Evolutionary conservation across 2,797 vertebrate species (phyloP), one percentile per base, ranked within the genome.

Genomic region (Neoniphon sammara): DNA sequence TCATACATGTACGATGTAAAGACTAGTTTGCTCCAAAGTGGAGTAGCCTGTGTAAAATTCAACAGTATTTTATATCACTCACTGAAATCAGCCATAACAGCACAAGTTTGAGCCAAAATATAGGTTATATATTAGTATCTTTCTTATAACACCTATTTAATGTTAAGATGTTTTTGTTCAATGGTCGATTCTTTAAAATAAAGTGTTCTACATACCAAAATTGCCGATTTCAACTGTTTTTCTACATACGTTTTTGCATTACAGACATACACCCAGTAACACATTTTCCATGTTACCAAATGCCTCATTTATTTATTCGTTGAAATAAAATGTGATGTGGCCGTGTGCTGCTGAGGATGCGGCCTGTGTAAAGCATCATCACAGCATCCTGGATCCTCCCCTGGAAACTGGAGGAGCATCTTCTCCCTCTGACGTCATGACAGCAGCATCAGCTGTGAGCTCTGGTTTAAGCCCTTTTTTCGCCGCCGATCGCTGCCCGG

Each of bases 361-460:
- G 2, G 47, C 18, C 47, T 53, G 50, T 46, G 44, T 5, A 6
- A 46, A 46, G 44, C 44, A 46, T 5, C 44, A 17, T 15, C 44
- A 15, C 82, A 83, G 82, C 25, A 56, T 56, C 25, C 54, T 7
- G 47, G 34, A 27, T 70, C 78, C 80, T 69, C 69, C 47, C 52
- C 68, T 74, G 84, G 61, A 78, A 77, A 66, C 87, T 74, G 81
- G 73, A 80, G 84, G 87, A 91, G 91, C 91, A 91, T 93, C 92
- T 85, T 92, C 86, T 75, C 66, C 84, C 86, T 46, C 18, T 95
- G 93, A 95, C 94, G 94, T 95, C 94, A 95, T 91, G 85, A 86
- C 90, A 91, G 90, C 93, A 81, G 92, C 93, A 93, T 94, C 94
- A 93, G 91, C 93, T 93, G 93, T 90, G 92, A 91, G 89, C 88